phyloP scores from a whole-genome alignment of 2,797 vertebrate genomes.

The Argya squamiceps region DNA sequence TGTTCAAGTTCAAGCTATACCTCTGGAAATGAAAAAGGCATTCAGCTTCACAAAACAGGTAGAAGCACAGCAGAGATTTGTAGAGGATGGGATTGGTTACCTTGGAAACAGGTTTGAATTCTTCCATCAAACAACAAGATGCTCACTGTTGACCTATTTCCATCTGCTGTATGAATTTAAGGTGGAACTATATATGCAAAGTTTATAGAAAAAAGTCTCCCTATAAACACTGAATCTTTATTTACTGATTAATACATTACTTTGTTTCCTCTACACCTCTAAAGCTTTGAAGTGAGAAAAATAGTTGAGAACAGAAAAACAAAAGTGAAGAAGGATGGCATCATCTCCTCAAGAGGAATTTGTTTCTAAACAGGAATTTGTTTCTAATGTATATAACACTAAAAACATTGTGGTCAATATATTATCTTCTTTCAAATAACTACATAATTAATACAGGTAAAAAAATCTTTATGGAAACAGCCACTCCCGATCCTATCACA shows the following conservation, averaged over 20 bases:
- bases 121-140: constrained; percentile 66
- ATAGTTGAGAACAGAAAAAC: not conserved
- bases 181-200: not conserved
- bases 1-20: constrained; percentile 5
- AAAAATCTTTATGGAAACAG: not conserved
- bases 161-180: constrained; percentile 36
- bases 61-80: constrained; percentile 40
- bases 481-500: not conserved
- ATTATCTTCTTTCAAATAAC: not conserved
- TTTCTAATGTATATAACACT: not conserved
- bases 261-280: not conserved
- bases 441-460: not conserved
- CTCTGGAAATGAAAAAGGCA: constrained; percentile 23
- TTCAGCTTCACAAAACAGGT: constrained; percentile 45
- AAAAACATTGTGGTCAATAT: not conserved
- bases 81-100: constrained; percentile 60
- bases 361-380: not conserved
- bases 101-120: constrained; percentile 73
- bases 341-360: not conserved
- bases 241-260: not conserved
- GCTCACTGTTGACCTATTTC: constrained; percentile 57
- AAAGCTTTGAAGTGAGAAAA: not conserved
- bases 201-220: not conserved
- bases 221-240: not conserved
- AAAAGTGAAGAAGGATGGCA: not conserved